Conservation (phyloP, 2,888 invertebrate genomes). For the Lasioglossum morio region DNA sequence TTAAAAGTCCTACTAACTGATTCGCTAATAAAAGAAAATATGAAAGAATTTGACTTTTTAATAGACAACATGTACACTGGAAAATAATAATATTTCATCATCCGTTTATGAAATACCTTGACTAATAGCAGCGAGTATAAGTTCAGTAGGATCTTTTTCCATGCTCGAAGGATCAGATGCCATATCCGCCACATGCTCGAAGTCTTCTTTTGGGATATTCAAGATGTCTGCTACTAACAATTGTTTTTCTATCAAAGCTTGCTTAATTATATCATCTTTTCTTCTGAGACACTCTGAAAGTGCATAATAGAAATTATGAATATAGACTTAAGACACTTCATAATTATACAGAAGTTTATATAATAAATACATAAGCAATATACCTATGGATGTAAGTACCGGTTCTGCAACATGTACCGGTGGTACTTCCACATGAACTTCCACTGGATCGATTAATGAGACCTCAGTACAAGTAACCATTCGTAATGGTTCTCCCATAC, state of each 20-base stretch:
- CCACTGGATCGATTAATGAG: constrained; percentile 89
- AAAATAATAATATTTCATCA: background rate
- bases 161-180: constrained; percentile 87
- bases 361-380: constrained; percentile 35
- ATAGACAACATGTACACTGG: background rate
- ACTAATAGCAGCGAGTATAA: constrained; percentile 89
- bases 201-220: constrained; percentile 90
- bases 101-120: constrained; percentile 85
- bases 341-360: background rate
- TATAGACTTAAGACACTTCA: background rate
- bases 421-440: constrained; percentile 90
- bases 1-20: constrained; percentile 86
- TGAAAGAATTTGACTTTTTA: constrained; percentile 7
- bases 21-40: constrained; percentile 83
- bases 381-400: constrained; percentile 91
- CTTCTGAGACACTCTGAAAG: constrained; percentile 89
- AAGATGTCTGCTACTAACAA: constrained; percentile 91
- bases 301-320: background rate
- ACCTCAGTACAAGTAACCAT: constrained; percentile 87
- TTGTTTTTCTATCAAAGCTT: constrained; percentile 90
- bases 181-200: constrained; percentile 89
- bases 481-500: constrained; percentile 85
- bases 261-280: constrained; percentile 89
- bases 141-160: constrained; percentile 88
- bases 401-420: constrained; percentile 91